Conservation (phyloP, 2,888 invertebrate species). For the Itoplectis maculator region DNA sequence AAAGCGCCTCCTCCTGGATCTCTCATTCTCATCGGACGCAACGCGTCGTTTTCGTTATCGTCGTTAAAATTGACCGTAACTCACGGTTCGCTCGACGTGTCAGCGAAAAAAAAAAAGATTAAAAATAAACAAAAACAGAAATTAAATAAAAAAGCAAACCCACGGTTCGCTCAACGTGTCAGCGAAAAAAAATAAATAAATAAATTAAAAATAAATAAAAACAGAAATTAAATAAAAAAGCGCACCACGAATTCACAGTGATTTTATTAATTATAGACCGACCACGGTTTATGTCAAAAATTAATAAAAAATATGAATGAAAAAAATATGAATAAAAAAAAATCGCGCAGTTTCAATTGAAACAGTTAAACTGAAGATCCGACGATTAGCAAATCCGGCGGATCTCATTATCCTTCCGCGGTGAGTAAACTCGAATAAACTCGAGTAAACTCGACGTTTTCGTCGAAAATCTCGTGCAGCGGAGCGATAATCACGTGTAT, state of each 20-base stretch:
- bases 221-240: no score
- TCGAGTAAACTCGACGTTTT: conserved; percentile 38
- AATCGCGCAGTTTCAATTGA: no score
- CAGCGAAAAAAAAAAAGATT: not conserved
- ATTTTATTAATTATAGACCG: no score
- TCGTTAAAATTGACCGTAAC: conserved; percentile 22
- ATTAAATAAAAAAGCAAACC: not conserved
- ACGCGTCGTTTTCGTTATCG: conserved; percentile 46
- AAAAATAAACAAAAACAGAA: no score
- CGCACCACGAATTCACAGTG: no score
- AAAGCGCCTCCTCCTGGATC: conserved; percentile 61
- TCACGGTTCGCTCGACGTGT: conserved; percentile 1
- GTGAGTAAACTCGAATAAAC: no score
- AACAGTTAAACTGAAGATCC: not conserved
- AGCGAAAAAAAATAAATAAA: not conserved
- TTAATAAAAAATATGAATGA: not conserved
- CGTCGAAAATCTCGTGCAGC: conserved; percentile 24
- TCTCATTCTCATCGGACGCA: conserved; percentile 35
- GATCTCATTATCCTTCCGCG: conserved; percentile 49
- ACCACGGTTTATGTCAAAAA: no score
- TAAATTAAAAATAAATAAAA: no score
- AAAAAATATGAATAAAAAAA: not conserved
- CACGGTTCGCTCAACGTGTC: not conserved
- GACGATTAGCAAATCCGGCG: conserved; percentile 10
- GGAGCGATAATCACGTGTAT: conserved; percentile 16